Percentiles rank a stretch among this genome's conserved stretches.
Conservation (phyloP, 1,140 invertebrate genomes). For the Cotesia glomerata region DNA sequence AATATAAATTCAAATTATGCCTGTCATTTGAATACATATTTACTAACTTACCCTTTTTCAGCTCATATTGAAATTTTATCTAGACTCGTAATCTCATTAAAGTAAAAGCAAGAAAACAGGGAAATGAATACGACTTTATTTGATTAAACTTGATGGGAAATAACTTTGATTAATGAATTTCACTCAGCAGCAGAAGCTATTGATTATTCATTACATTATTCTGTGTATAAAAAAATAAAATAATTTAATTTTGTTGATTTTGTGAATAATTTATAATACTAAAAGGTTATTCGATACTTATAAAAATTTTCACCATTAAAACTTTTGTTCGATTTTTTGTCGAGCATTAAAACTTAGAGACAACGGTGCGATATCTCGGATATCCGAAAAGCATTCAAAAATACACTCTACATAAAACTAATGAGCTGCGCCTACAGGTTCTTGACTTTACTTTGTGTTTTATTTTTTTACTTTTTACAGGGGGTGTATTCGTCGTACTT, state of each 20-base stretch:
- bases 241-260: no score
- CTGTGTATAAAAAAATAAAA: no score
- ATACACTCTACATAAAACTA: slow-evolving; percentile 42
- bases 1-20: background rate
- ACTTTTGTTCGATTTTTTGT: background rate
- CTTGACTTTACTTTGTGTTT: slow-evolving; percentile 24
- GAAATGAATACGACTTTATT: no score
- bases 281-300: background rate
- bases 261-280: background rate
- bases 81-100: no score
- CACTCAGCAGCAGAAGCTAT: no score
- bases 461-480: slow-evolving; percentile 61
- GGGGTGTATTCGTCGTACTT: slow-evolving; percentile 97
- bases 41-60: no score
- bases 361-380: background rate
- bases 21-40: no score
- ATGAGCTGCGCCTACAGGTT: slow-evolving; percentile 42
- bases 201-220: no score
- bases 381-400: slow-evolving; percentile 39
- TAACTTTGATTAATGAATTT: no score
- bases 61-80: no score
- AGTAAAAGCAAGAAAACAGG: no score
- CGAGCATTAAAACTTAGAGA: background rate
- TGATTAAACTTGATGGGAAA: no score
- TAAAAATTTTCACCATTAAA: background rate